Percentiles rank a stretch among this genome's conserved stretches.
Evolutionary conservation across 2,888 invertebrate genomes (phyloP).

Genomic region (Dicranocentrus wangi): DNA sequence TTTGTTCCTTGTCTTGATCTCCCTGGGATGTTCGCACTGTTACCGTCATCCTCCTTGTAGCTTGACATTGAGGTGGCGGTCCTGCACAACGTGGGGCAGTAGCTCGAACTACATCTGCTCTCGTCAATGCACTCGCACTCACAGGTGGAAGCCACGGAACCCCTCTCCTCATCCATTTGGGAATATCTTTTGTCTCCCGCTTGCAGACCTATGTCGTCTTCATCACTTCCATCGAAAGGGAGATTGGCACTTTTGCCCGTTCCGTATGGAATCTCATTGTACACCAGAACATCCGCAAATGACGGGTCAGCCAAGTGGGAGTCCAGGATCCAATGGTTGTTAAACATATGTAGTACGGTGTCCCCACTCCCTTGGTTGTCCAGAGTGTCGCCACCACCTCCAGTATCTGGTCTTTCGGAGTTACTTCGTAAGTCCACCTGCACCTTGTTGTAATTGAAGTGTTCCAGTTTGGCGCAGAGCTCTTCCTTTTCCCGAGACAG

Average conservation of each 20-base stretch:
- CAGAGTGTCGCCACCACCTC: neutral
- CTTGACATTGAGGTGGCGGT: neutral
- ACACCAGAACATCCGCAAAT: neutral
- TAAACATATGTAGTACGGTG: neutral
- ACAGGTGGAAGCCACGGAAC: conserved; percentile 1
- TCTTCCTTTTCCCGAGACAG: neutral
- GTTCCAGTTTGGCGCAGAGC: neutral
- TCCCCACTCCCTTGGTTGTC: neutral
- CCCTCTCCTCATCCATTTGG: conserved; percentile 1
- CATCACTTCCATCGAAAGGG: neutral
- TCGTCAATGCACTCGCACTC: neutral
- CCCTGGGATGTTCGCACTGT: neutral
- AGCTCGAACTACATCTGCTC: neutral
- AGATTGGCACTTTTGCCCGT: too few species aligned
- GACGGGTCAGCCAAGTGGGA: neutral
- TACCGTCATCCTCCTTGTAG: neutral
- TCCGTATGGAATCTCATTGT: neutral
- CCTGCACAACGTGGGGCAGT: neutral
- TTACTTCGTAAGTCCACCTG: neutral
- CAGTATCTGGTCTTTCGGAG: neutral
- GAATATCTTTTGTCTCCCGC: neutral
- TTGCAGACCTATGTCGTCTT: neutral
- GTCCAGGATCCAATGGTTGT: conserved; percentile 10
- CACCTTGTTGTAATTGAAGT: neutral
- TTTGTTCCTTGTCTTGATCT: too few species aligned